Percentiles rank a stretch among this genome's conserved stretches.
Evolutionary conservation across 2,113 vertebrate genomes (phyloP).

Genomic region (Prionailurus viverrinus): DNA sequence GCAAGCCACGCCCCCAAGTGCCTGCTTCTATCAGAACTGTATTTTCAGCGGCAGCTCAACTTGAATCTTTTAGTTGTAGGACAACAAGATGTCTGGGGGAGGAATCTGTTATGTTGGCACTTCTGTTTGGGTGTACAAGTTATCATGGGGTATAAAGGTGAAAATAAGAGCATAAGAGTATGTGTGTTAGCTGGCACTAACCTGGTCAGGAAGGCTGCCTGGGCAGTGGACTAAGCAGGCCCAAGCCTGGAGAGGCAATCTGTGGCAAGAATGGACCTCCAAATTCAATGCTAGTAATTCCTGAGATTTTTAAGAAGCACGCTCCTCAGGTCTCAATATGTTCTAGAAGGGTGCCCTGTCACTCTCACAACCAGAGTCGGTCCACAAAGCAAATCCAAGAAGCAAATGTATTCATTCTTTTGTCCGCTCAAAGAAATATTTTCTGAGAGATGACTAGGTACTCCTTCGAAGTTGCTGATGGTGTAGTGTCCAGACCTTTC

Average conservation of each 20-base stretch:
- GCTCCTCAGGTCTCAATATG: background rate
- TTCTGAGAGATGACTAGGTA: background rate
- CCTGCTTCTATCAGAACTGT: background rate
- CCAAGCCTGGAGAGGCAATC: background rate
- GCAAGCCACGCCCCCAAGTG: background rate
- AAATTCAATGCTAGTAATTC: background rate
- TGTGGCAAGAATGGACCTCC: background rate
- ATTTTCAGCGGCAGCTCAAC: background rate
- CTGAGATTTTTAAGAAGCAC: slow-evolving; percentile 29
- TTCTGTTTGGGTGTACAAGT: slow-evolving; percentile 16
- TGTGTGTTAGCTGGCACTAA: background rate
- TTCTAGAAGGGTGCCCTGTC: background rate
- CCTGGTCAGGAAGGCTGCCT: background rate
- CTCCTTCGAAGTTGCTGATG: slow-evolving; percentile 2
- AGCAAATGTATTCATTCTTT: slow-evolving; percentile 32
- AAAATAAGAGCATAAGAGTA: background rate
- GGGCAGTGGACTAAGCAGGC: background rate
- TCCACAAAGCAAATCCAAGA: slow-evolving; percentile 39
- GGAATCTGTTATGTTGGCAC: background rate
- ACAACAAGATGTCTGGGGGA: background rate
- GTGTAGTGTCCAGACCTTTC: background rate
- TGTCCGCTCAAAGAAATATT: background rate
- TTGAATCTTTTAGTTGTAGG: slow-evolving; percentile 14
- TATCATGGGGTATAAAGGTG: background rate
- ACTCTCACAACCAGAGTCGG: background rate